Percentiles rank a stretch among this genome's conserved stretches.
phyloP scores from a whole-genome alignment of 1,140 invertebrate genomes.

The Pararge aegeria region DNA sequence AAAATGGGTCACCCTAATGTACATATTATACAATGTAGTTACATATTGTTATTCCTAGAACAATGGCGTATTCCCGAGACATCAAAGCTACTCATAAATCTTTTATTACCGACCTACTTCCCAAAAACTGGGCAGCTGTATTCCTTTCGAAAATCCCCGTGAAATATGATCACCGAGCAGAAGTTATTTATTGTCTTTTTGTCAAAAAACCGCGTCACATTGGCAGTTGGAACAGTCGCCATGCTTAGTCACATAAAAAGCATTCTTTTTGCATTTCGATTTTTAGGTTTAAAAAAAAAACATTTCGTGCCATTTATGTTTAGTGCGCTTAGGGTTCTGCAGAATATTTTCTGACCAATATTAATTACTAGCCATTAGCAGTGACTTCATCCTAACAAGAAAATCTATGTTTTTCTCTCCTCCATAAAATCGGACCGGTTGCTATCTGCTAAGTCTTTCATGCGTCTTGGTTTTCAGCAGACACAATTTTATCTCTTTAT shows the following conservation, averaged over 20 bases:
- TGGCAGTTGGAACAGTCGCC: constrained; percentile 8
- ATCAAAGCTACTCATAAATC: constrained; percentile 1
- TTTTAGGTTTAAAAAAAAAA: constrained; percentile 6
- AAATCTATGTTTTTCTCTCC: no score
- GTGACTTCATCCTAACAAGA: no score
- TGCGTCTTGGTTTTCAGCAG: no score
- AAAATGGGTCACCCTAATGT: background rate
- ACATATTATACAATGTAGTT: background rate
- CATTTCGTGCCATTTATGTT: background rate
- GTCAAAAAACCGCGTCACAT: constrained; percentile 27
- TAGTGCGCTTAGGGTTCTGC: background rate
- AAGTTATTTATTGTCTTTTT: constrained; percentile 42
- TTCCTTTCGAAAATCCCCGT: constrained; percentile 28
- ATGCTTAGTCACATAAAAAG: constrained; percentile 17
- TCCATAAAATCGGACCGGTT: no score
- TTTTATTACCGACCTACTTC: constrained; percentile 32
- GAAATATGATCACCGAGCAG: constrained; percentile 33
- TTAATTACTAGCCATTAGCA: no score
- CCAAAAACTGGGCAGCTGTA: constrained; percentile 30
- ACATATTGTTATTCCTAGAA: background rate
- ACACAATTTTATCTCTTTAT: no score
- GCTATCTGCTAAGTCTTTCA: no score
- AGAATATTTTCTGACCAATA: background rate
- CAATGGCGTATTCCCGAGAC: background rate
- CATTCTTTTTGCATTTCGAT: constrained; percentile 10